Evolutionary conservation across 2,888 invertebrate species (phyloP), one percentile per base, ranked within the genome.

Genomic region (Drosophila eohydei): DNA sequence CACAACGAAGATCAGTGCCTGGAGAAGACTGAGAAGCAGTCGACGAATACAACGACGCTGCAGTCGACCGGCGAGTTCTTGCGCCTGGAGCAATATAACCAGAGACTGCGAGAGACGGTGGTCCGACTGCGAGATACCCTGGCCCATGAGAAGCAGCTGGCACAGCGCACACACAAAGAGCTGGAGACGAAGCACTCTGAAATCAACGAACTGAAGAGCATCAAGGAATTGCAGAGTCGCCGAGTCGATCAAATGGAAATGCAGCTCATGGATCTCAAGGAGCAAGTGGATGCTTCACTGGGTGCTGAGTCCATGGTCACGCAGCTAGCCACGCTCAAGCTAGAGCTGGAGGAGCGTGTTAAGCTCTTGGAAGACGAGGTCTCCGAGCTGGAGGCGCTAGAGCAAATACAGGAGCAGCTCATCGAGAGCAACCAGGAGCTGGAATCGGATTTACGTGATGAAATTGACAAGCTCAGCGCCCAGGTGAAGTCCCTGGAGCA

Each of bases 241-340:
- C 94, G 98, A 55, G 90, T 92, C 0, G 96, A 97, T 80, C 95
- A 96, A 90, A 94, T 98, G 94, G 97, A 98, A 91, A 95, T 96
- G 50, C 97, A 97, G 92, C 96, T 98, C 65, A 95, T 96, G 0
- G 98, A 98, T 92, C 94, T 99, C 0, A 96, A 98, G 88, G 98
- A 99, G 92, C 97, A 97, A 93, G 97, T 99, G 44, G 99, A 99
- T 93, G 98, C 98, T 0, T 98, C 99, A 0, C 94, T 99, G 38
- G 99, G 99, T 0, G 98, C 99, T 0, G 99, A 99, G 93, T 98
- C 99, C 93, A 99, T 99, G 98, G 98, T 99, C 2, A 98, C 98
- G 84, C 96, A 97, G 80, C 94, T 99, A 60, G 97, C 98, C 0
- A 97, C 97, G 84, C 96, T 97, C 91, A 99, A 99, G 93, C 95